Evolutionary conservation across 2,113 vertebrate species (phyloP).

Genomic region (Calyptommatus sinebrachiatus): DNA sequence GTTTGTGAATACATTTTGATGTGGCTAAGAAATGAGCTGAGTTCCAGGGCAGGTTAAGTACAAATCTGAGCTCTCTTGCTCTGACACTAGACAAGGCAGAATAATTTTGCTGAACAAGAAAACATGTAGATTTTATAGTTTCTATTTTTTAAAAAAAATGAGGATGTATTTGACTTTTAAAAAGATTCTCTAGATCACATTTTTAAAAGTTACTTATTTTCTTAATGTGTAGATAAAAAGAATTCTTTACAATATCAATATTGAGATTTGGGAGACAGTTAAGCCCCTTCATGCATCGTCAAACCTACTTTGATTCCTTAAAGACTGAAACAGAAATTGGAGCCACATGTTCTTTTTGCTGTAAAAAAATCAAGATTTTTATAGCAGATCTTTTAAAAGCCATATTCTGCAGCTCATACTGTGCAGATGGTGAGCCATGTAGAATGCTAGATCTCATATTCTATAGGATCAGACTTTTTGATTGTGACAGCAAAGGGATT

Average conservation of each 20-base stretch:
- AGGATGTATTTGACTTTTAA: not conserved
- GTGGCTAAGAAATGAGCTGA: not conserved
- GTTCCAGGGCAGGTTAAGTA: not conserved
- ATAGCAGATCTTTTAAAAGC: not conserved
- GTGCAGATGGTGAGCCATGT: not conserved
- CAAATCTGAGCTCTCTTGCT: not conserved
- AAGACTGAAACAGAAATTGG: not conserved
- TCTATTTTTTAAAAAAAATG: not conserved
- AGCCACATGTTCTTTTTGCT: not conserved
- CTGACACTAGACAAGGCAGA: not conserved
- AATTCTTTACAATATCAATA: not conserved
- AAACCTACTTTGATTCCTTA: not conserved
- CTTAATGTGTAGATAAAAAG: not conserved
- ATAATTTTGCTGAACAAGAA: not conserved
- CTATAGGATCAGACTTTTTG: not conserved
- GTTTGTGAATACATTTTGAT: slow-evolving; percentile 1
- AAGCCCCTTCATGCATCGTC: not conserved
- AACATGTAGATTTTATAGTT: not conserved
- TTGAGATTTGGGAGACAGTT: not conserved
- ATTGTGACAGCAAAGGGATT: not conserved
- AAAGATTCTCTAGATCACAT: not conserved
- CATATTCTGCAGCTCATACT: not conserved
- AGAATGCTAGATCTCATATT: not conserved
- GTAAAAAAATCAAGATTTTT: not conserved
- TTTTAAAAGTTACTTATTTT: not conserved